phyloP scores from a whole-genome alignment of 1,140 invertebrate species.

The Cotesia vestalis region DNA sequence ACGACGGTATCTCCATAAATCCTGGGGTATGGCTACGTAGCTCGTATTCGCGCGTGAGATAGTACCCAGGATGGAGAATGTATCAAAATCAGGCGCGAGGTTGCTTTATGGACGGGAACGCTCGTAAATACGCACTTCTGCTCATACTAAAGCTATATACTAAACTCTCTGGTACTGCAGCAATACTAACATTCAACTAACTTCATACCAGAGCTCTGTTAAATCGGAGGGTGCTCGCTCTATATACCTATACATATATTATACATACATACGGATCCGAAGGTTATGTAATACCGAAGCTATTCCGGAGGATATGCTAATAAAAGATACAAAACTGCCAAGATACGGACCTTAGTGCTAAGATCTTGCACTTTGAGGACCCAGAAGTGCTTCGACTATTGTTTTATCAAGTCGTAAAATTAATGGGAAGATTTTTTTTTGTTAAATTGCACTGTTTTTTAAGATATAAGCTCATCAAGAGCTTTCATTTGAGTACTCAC shows the following conservation, averaged over 20 bases:
- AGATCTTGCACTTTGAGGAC: slow-evolving; percentile 30
- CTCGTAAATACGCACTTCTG: slow-evolving; percentile 69
- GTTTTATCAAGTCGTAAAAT: slow-evolving; percentile 45
- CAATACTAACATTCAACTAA: neutral
- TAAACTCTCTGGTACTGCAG: slow-evolving; percentile 25
- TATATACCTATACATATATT: neutral
- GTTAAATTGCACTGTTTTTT: too few relatives aligned
- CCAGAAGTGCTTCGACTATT: neutral
- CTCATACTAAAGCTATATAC: slow-evolving; percentile 50
- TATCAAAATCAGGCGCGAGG: slow-evolving; percentile 68
- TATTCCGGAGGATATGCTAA: slow-evolving; percentile 59
- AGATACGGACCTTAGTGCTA: slow-evolving; percentile 47
- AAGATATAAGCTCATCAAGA: too few relatives aligned
- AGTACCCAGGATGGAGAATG: slow-evolving; percentile 63
- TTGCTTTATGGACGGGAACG: slow-evolving; percentile 67
- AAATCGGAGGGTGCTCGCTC: too few relatives aligned
- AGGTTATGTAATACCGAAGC: slow-evolving; percentile 34
- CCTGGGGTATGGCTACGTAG: slow-evolving; percentile 61
- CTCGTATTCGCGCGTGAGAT: slow-evolving; percentile 67
- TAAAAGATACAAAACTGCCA: slow-evolving; percentile 60
- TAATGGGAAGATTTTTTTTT: too few relatives aligned
- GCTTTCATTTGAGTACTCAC: too few relatives aligned
- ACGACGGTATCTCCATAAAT: slow-evolving; percentile 61
- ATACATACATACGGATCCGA: slow-evolving; percentile 9
- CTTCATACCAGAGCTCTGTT: neutral